Evolutionary conservation across 2,888 invertebrate species (phyloP).

Genomic region (Polymixis lichenea): DNA sequence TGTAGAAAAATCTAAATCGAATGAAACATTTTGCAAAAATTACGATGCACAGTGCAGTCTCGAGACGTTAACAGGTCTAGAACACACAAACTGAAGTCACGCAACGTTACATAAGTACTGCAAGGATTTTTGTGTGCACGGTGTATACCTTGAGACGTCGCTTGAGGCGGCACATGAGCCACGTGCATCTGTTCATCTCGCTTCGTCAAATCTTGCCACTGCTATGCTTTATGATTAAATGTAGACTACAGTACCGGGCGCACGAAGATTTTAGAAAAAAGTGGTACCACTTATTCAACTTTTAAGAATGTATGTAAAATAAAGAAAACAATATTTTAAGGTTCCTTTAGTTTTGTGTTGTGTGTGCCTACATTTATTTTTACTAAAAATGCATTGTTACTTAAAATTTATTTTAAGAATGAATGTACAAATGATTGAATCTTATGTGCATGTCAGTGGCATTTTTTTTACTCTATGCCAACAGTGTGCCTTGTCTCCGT

Average conservation of each 20-base stretch:
- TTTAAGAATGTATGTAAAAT: too few relatives aligned
- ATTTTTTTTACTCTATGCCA: background rate
- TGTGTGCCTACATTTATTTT: too few relatives aligned
- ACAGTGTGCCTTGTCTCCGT: background rate
- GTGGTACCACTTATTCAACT: background rate
- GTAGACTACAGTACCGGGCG: background rate
- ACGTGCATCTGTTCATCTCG: slow-evolving; percentile 10
- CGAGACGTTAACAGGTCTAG: background rate
- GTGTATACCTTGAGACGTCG: slow-evolving; percentile 7
- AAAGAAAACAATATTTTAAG: too few relatives aligned
- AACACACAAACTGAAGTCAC: slow-evolving; percentile 25
- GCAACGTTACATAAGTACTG: slow-evolving; percentile 9
- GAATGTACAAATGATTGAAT: too few relatives aligned
- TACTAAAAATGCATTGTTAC: too few relatives aligned
- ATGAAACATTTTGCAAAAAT: slow-evolving; percentile 9
- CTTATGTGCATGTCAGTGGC: background rate
- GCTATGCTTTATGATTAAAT: background rate
- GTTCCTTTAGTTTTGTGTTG: too few relatives aligned
- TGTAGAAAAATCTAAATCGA: background rate
- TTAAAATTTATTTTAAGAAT: too few relatives aligned
- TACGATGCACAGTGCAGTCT: slow-evolving; percentile 16
- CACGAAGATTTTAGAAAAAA: too few relatives aligned
- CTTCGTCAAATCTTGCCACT: background rate
- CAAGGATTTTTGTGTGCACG: slow-evolving; percentile 12
- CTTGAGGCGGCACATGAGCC: background rate